phyloP scores from a whole-genome alignment of 2,797 vertebrate species.

The Scarus forsteni region DNA sequence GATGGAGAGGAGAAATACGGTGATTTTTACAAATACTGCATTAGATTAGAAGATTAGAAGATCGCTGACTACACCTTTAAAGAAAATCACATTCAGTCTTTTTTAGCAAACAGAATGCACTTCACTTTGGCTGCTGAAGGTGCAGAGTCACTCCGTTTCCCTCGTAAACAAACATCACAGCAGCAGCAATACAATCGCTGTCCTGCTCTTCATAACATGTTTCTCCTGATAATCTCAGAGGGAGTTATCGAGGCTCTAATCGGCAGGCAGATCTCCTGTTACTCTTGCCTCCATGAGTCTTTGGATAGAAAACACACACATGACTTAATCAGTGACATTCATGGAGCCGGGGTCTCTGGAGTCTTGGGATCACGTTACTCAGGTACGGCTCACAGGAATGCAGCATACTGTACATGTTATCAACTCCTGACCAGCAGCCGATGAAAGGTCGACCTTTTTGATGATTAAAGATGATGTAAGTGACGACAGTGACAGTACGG shows the following conservation, averaged over 20 bases:
- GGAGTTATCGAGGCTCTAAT: conserved; percentile 43
- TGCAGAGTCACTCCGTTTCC: conserved; percentile 10
- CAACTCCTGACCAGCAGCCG: conserved; percentile 58
- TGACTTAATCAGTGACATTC: conserved; percentile 72
- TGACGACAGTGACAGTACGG: conserved; percentile 24
- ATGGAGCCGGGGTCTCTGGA: conserved; percentile 55
- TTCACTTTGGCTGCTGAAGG: too few relatives aligned
- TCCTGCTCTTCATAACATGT: conserved; percentile 17
- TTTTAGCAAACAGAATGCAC: too few relatives aligned
- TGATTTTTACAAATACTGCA: too few relatives aligned
- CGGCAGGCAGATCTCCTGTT: conserved; percentile 59
- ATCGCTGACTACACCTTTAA: too few relatives aligned
- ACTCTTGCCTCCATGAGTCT: conserved; percentile 34
- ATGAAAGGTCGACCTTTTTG: conserved; percentile 73
- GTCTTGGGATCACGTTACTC: conserved; percentile 69
- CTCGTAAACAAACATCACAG: conserved; percentile 19
- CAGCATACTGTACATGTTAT: conserved; percentile 60
- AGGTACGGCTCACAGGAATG: conserved; percentile 74
- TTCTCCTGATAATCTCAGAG: conserved; percentile 38
- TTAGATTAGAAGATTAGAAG: too few relatives aligned
- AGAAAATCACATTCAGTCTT: too few relatives aligned
- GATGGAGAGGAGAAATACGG: too few relatives aligned
- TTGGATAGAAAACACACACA: conserved; percentile 54
- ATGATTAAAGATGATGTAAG: conserved; percentile 75
- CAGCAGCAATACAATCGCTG: neutral